Evolutionary conservation across 2,113 vertebrate species (phyloP).

Genomic region (Scalopus aquaticus): DNA sequence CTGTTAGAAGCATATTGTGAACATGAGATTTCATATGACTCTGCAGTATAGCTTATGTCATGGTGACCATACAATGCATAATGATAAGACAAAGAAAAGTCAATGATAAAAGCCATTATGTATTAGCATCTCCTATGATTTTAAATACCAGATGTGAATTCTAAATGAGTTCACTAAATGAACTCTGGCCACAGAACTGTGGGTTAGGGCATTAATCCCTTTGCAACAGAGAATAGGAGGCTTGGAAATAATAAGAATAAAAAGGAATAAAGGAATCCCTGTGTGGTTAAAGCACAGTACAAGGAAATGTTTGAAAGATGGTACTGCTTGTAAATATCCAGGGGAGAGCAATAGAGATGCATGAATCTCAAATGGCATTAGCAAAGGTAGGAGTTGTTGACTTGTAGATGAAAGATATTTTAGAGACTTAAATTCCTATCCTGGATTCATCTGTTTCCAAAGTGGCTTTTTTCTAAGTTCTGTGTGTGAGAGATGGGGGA

Average conservation of each 20-base stretch:
- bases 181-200: neutral
- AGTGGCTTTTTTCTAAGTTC: neutral
- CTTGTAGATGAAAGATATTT: neutral
- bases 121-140: neutral
- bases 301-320: neutral
- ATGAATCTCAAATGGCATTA: neutral
- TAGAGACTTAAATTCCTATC: neutral
- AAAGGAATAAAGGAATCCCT: neutral
- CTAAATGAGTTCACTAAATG: too few species aligned
- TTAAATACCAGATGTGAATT: neutral
- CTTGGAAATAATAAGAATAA: neutral
- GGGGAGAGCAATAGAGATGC: neutral
- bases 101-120: neutral
- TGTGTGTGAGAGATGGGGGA: neutral
- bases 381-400: neutral
- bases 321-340: neutral
- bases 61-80: neutral
- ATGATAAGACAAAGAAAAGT: neutral
- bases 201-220: neutral
- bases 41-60: neutral
- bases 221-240: neutral
- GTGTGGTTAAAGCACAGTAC: neutral
- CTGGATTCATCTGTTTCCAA: neutral
- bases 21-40: neutral
- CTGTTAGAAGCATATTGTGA: neutral